Conservation (phyloP, 2,888 invertebrate species). For the Nomada goodeniana region DNA sequence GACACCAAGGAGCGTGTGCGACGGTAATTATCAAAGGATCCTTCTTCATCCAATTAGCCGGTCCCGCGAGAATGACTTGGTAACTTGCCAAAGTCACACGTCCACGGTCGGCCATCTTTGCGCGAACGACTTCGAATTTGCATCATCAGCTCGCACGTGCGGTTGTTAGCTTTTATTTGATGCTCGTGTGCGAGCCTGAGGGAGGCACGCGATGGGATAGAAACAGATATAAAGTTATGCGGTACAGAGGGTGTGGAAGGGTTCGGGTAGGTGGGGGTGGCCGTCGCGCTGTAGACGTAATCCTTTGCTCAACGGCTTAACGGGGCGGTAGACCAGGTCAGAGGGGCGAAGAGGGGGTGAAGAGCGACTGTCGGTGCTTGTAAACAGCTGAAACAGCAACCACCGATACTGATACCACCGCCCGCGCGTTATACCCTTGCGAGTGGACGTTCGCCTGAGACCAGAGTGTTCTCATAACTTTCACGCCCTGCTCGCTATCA, state of each 20-base stretch:
- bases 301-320: constrained; percentile 64
- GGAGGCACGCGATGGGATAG: not conserved
- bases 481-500: constrained; percentile 40
- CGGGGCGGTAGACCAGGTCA: constrained; percentile 59
- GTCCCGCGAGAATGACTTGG: constrained; percentile 55
- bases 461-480: constrained; percentile 57
- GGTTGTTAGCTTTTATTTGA: constrained; percentile 32
- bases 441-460: constrained; percentile 45
- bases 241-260: not conserved
- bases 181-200: constrained; percentile 9
- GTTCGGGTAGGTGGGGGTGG: constrained; percentile 6
- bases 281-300: constrained; percentile 57
- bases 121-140: constrained; percentile 55
- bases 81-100: constrained; percentile 43
- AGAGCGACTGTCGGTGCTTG: constrained; percentile 54
- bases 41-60: constrained; percentile 61
- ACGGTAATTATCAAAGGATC: constrained; percentile 65
- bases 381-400: constrained; percentile 73
- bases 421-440: constrained; percentile 46
- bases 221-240: constrained; percentile 35
- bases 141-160: constrained; percentile 51
- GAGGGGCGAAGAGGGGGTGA: constrained; percentile 34
- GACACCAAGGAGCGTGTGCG: constrained; percentile 25
- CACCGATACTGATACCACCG: constrained; percentile 53
- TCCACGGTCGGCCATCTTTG: constrained; percentile 36